Conservation (phyloP, 1,140 invertebrate species). For the Cotesia chilonis region DNA sequence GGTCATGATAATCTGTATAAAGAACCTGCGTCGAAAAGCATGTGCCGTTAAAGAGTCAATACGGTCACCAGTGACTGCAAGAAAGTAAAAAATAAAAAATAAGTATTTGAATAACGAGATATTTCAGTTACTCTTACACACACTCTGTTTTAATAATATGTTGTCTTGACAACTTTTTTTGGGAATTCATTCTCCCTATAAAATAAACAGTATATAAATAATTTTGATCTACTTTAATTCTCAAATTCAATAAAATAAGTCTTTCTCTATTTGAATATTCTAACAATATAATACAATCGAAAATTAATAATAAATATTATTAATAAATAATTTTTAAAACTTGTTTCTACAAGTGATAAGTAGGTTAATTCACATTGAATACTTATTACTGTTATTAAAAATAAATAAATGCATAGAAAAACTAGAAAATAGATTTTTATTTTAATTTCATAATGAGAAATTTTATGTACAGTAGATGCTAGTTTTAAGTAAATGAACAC, state of each 20-base stretch:
- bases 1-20: slow-evolving; percentile 25
- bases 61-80: slow-evolving; percentile 2
- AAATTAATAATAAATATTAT: no score
- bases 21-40: slow-evolving; percentile 31
- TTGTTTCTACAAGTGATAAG: not conserved
- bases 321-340: no score
- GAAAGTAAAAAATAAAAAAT: slow-evolving; percentile 34
- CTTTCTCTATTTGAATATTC: no score
- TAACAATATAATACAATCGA: no score
- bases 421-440: not conserved
- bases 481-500: not conserved
- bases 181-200: not conserved
- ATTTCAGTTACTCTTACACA: slow-evolving; percentile 16
- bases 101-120: not conserved
- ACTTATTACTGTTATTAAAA: not conserved
- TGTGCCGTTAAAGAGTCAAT: slow-evolving; percentile 33
- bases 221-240: slow-evolving; percentile 20
- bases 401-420: not conserved
- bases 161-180: slow-evolving; percentile 12
- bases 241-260: not conserved
- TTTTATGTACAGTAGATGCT: not conserved
- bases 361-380: not conserved
- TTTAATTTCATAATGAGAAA: not conserved
- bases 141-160: slow-evolving; percentile 6
- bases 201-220: not conserved